Conservation (phyloP, 2,797 vertebrate genomes). For the Myotis daubentonii region DNA sequence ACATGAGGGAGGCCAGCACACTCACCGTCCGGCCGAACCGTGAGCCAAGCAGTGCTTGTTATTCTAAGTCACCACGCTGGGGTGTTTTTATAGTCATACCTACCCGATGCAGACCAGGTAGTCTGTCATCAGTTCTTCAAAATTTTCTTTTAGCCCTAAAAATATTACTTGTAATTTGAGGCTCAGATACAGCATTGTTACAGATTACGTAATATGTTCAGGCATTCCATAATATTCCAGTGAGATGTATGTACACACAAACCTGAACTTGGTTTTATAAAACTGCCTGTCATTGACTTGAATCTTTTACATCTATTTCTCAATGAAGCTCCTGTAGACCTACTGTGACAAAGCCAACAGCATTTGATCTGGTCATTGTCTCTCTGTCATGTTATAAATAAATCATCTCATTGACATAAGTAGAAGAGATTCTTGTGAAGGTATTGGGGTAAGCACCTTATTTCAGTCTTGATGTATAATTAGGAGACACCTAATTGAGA, state of each 20-base stretch:
- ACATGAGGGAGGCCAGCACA: background rate
- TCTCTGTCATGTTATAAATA: background rate
- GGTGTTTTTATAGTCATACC: background rate
- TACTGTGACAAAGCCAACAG: background rate
- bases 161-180: background rate
- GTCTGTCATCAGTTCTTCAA: constrained; percentile 26
- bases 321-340: background rate
- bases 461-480: background rate
- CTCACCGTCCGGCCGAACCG: background rate
- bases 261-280: background rate
- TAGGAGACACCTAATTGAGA: background rate
- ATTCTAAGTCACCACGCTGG: background rate
- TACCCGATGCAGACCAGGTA: background rate
- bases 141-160: background rate
- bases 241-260: background rate
- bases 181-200: background rate
- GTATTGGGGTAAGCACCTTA: background rate
- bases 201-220: background rate
- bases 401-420: background rate
- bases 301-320: background rate
- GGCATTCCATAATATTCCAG: background rate
- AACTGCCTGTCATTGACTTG: background rate
- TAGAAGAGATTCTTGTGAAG: constrained; percentile 4
- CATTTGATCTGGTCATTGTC: constrained; percentile 1
- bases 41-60: background rate